A percentile compares a stretch with the other conserved stretches of the same genome.
Evolutionary conservation across 2,113 vertebrate species (phyloP).

Genomic region (Physeter macrocephalus): DNA sequence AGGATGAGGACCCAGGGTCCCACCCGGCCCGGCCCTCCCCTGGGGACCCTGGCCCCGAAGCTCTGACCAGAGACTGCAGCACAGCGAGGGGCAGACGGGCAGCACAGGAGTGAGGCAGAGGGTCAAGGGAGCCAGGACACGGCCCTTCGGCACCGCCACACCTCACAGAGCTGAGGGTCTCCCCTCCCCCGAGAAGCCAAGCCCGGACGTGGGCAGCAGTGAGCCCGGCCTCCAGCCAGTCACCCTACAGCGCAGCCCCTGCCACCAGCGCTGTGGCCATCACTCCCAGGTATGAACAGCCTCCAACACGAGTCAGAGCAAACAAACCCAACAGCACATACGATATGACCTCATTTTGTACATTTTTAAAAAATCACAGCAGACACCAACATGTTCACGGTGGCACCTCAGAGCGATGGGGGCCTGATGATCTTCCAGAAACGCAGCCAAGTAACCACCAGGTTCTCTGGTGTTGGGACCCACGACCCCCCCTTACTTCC

Average conservation of each 20-base stretch:
- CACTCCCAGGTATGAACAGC: neutral
- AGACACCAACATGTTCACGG: neutral
- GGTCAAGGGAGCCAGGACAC: rapidly evolving
- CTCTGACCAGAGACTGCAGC: neutral
- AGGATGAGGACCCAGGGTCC: neutral
- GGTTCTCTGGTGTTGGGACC: no score
- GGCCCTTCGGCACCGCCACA: neutral
- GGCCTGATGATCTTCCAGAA: neutral
- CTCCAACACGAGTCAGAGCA: neutral
- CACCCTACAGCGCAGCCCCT: neutral
- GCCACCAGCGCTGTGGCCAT: no score
- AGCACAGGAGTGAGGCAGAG: neutral
- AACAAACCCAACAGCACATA: neutral
- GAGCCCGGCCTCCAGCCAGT: neutral
- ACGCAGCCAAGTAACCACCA: neutral
- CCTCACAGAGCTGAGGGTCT: neutral
- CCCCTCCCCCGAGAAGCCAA: neutral
- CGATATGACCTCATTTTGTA: neutral
- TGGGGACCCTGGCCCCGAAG: neutral
- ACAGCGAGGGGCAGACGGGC: neutral
- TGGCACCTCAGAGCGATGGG: neutral
- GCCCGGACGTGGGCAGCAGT: neutral
- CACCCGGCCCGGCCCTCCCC: neutral
- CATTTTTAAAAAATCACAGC: neutral
- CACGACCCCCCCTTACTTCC: neutral